Percentiles rank a stretch among this genome's conserved stretches.
phyloP scores from a whole-genome alignment of 2,797 vertebrate genomes.

The Protonibea diacanthus region DNA sequence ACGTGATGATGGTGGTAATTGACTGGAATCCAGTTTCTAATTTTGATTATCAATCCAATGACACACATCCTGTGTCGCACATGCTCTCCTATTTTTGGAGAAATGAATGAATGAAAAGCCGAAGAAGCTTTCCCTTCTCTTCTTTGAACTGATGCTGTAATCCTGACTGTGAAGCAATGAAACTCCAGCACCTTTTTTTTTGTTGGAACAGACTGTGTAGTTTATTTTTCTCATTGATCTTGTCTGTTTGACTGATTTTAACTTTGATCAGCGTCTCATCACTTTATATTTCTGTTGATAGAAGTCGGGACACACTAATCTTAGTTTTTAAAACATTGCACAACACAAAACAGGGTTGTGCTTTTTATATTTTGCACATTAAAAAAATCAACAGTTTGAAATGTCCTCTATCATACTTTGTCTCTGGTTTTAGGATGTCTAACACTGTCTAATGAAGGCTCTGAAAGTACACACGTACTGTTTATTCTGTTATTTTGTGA shows the following conservation, averaged over 20 bases:
- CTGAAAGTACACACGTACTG: slow-evolving; percentile 20
- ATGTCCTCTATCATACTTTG: slow-evolving; percentile 18
- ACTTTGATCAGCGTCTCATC: slow-evolving; percentile 37
- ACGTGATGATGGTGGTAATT: slow-evolving; percentile 61
- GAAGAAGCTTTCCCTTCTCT: neutral
- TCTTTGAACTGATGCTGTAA: slow-evolving; percentile 33
- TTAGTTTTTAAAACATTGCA: slow-evolving; percentile 34
- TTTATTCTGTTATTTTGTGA: slow-evolving; percentile 20
- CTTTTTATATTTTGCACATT: slow-evolving; percentile 63
- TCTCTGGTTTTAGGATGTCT: slow-evolving; percentile 45
- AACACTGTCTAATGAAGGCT: slow-evolving; percentile 35
- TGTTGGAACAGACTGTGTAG: slow-evolving; percentile 23
- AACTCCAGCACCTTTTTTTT: slow-evolving; percentile 36
- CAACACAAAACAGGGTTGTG: slow-evolving; percentile 18
- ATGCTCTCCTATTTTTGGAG: slow-evolving; percentile 70
- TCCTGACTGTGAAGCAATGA: slow-evolving; percentile 56
- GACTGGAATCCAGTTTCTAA: slow-evolving; percentile 83
- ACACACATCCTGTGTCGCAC: slow-evolving; percentile 47
- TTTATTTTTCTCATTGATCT: slow-evolving; percentile 33
- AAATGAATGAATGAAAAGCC: slow-evolving; percentile 52
- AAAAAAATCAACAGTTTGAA: slow-evolving; percentile 32
- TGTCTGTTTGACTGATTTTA: slow-evolving; percentile 28
- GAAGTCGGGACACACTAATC: slow-evolving; percentile 25
- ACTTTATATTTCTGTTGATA: slow-evolving; percentile 35
- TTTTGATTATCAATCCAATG: slow-evolving; percentile 57